phyloP scores from a whole-genome alignment of 2,888 invertebrate species.

The Thereva nobilitata region DNA sequence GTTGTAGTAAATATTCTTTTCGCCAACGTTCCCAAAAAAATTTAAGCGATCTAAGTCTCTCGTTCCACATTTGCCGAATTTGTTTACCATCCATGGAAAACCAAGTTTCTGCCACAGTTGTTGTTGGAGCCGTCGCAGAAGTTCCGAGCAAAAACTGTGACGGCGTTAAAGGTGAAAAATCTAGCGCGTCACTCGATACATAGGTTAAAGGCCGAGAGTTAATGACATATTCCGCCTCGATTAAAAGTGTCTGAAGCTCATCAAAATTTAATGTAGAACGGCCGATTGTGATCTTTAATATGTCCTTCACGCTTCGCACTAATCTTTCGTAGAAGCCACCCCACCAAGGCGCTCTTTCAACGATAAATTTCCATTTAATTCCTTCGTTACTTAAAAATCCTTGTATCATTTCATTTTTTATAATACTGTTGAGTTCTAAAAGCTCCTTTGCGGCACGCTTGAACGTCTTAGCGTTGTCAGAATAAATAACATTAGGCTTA shows the following conservation, averaged over 20 bases:
- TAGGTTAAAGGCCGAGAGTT: not conserved
- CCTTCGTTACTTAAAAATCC: slow-evolving; percentile 3
- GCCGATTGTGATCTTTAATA: slow-evolving; percentile 1
- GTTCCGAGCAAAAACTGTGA: not conserved
- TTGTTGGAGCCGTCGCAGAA: not conserved
- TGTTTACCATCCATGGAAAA: not conserved
- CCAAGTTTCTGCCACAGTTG: not conserved
- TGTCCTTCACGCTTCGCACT: not conserved
- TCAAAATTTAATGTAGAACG: not conserved
- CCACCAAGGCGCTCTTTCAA: slow-evolving; percentile 5
- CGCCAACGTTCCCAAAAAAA: slow-evolving; percentile 5
- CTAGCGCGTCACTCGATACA: not conserved
- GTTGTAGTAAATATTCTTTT: not conserved
- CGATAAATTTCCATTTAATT: slow-evolving; percentile 6
- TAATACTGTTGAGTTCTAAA: not conserved
- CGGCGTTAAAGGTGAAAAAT: not conserved
- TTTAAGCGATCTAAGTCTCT: not conserved
- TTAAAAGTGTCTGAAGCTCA: slow-evolving; percentile 3
- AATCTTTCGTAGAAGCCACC: slow-evolving; percentile 2
- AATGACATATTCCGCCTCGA: slow-evolving; percentile 4
- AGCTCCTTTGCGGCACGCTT: slow-evolving; percentile 19
- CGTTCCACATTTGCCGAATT: not conserved
- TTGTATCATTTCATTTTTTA: not conserved
- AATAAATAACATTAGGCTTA: not conserved
- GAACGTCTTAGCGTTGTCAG: slow-evolving; percentile 6